Base-by-base conservation (phyloP, 1,140 invertebrate species). In the Lucilia sericata region DNA sequence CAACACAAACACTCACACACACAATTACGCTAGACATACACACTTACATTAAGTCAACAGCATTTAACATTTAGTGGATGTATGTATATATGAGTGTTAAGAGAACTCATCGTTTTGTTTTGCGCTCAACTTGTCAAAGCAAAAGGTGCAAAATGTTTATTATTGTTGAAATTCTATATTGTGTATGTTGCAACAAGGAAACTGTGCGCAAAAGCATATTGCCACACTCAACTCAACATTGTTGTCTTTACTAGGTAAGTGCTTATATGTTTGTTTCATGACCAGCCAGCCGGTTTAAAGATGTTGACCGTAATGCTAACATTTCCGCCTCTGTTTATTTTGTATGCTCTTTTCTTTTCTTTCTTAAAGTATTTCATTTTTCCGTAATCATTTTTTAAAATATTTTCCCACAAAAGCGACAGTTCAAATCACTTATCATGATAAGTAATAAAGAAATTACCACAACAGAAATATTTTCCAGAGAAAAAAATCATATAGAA, bases 291-390 rank as follows among this genome's bases (percentile, higher is more conserved):
- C 36, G 42, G 19, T 19, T 49, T 49, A 80, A 80, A 80, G 76
- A 80, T 80, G 42, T 80, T 80, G 76, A 80, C 76, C 76, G 76
- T 80, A 80, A 80, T 80, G 76, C 49, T 80, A 80, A 80, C 76
- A 80, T 80, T 80, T 80, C 76, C 19, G 19, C 21, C n/a, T 5
- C n/a, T 17, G 60, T 80, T 49, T 80, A 19, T 19, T 12, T 49
- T n/a, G n/a, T n/a, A n/a, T 42, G 3, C 70, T 74, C 19, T 17
- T 9, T 12, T 25, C 34, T 42, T 36, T n/a, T n/a, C n/a, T 36
- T 36, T 76, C n/a, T 14, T 42, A 42, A 42, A 12, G 9, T n/a
- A 2, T 76, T n/a, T 76, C 34, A 3, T 76, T 12, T 76, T 76
- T 30, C n/a, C 19, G 17, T 36, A n/a, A 5, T 76, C 0, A 36